These are phyloP conservation scores for Heterochromis multidens DNA, from an alignment of 2,113 vertebrate species.

Conservation along the genomic window DNA sequence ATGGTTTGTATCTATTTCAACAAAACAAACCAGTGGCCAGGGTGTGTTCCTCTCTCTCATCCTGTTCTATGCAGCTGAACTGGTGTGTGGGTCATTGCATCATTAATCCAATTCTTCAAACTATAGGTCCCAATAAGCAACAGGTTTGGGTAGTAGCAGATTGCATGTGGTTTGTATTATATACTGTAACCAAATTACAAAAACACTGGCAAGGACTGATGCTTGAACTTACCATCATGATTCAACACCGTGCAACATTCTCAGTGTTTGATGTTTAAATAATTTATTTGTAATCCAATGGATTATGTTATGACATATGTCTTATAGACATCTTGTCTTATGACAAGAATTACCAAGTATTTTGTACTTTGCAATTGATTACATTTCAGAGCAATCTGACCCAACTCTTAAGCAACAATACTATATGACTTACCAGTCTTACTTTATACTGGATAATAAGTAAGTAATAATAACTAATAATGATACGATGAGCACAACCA, in stretches of 20 bases:
- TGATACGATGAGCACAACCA: background rate
- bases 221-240: background rate
- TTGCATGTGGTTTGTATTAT: background rate
- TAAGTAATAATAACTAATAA: background rate
- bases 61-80: background rate
- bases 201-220: background rate
- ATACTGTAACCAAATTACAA: background rate
- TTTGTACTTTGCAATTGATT: background rate
- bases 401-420: background rate
- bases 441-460: background rate
- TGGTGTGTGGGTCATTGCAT: conserved; percentile 27
- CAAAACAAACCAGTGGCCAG: conserved; percentile 14
- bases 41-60: background rate
- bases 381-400: too few relatives aligned
- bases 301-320: too few relatives aligned
- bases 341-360: background rate
- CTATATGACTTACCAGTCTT: background rate
- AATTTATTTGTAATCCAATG: background rate
- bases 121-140: conserved; percentile 16
- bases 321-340: too few relatives aligned
- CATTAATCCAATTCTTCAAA: conserved; percentile 39
- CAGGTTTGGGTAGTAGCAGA: background rate
- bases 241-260: background rate
- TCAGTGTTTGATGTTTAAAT: background rate
- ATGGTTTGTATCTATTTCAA: conserved; percentile 29